Evolutionary conservation across 2,797 vertebrate species (phyloP).

Genomic region (Paguma larvata): DNA sequence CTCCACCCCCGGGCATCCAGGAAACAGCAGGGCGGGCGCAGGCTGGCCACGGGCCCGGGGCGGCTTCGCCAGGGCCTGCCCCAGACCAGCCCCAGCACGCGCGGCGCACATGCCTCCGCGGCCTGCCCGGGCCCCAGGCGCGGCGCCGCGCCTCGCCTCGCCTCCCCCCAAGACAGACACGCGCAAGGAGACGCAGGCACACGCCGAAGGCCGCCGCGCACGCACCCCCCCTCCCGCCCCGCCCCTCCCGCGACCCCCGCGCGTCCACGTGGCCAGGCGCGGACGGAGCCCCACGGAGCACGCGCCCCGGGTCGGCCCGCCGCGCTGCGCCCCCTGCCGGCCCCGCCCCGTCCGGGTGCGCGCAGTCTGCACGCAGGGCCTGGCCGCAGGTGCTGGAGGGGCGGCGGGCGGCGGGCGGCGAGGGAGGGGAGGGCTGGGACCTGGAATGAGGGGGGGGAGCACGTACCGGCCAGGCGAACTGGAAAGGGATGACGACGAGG

Average conservation of each 20-base stretch:
- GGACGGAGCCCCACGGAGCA: slow-evolving; percentile 48
- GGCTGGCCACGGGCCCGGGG: slow-evolving; percentile 73
- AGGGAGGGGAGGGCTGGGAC: not conserved
- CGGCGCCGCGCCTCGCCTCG: slow-evolving; percentile 42
- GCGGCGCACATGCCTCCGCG: slow-evolving; percentile 79
- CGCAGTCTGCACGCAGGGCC: slow-evolving; percentile 69
- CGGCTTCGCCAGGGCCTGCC: slow-evolving; percentile 79
- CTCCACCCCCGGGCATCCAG: slow-evolving; percentile 61
- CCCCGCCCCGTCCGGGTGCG: slow-evolving; percentile 71
- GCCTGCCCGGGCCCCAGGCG: slow-evolving; percentile 57
- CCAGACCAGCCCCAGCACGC: slow-evolving; percentile 81
- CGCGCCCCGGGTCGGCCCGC: slow-evolving; percentile 54
- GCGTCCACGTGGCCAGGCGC: slow-evolving; percentile 73
- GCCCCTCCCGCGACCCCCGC: slow-evolving; percentile 34
- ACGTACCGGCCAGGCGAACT: slow-evolving; percentile 98
- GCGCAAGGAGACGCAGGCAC: slow-evolving; percentile 64
- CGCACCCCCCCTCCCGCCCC: not conserved
- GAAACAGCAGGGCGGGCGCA: slow-evolving; percentile 65
- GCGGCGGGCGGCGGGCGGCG: not conserved
- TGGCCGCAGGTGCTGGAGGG: slow-evolving; percentile 65
- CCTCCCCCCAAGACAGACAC: slow-evolving; percentile 71
- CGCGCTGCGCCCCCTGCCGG: slow-evolving; percentile 77
- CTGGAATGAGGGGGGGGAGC: not conserved
- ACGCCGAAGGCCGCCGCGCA: slow-evolving; percentile 35
- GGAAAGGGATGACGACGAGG: slow-evolving; percentile 95